A percentile compares a stretch with the other conserved stretches of the same genome.
These are phyloP conservation scores for Atrichornis clamosus DNA, from an alignment of 2,113 vertebrate species.

Conservation along the genomic window DNA sequence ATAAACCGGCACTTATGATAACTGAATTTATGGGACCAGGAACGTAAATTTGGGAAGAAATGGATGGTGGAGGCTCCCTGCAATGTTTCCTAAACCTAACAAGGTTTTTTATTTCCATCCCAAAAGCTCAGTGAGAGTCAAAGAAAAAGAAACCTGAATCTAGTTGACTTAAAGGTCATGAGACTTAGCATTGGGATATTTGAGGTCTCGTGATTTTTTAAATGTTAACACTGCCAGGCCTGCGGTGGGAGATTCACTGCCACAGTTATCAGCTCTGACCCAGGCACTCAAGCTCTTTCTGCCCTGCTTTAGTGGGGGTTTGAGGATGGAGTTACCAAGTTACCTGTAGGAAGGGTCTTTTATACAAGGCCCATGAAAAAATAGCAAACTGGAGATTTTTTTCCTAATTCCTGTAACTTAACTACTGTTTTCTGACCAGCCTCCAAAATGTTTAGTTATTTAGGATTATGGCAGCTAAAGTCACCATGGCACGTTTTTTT, in stretches of 20 bases:
- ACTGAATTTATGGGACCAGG: not conserved
- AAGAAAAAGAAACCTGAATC: constrained; percentile 43
- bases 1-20: rapidly evolving
- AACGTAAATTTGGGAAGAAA: not conserved
- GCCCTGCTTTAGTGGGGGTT: not conserved
- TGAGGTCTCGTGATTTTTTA: constrained; percentile 24
- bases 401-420: not conserved
- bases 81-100: not conserved
- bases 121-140: not conserved
- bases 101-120: not conserved
- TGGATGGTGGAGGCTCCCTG: not conserved
- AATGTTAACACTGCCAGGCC: constrained; percentile 13
- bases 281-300: not conserved
- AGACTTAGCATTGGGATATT: not conserved
- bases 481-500: not conserved
- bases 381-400: not conserved
- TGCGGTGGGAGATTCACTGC: not conserved
- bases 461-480: not conserved
- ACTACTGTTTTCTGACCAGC: not conserved
- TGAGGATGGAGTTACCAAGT: not conserved
- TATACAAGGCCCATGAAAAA: not conserved
- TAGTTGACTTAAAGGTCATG: constrained; percentile 49
- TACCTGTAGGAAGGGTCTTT: not conserved
- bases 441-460: not conserved
- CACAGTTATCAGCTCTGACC: not conserved